A percentile compares a stretch with the other conserved stretches of the same genome.
Conservation (phyloP, 2,888 invertebrate genomes). For the Drosophila austrosaltans region DNA sequence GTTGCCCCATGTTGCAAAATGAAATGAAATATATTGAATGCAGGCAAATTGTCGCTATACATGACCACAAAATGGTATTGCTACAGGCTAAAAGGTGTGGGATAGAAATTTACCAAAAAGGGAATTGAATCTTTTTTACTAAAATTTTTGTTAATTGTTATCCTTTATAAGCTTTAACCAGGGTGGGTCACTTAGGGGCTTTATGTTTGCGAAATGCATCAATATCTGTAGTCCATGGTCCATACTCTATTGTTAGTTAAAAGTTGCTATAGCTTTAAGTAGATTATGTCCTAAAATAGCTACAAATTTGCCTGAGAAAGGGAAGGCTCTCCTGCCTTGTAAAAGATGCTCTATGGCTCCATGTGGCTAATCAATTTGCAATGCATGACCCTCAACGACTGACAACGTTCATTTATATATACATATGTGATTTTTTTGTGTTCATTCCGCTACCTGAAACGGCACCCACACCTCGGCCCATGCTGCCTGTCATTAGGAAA, state of each 20-base stretch:
- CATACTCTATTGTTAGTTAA: too few species aligned
- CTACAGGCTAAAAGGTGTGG: not conserved
- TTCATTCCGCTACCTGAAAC: not conserved
- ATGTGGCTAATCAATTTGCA: constrained; percentile 70
- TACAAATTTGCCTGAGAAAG: not conserved
- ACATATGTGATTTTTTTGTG: not conserved
- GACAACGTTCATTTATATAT: constrained; percentile 3
- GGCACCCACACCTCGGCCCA: not conserved
- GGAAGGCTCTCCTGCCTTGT: not conserved
- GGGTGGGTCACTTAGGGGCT: too few species aligned
- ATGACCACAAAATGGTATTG: constrained; percentile 53
- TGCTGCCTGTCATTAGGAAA: constrained; percentile 12
- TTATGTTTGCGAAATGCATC: too few species aligned
- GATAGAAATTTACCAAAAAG: not conserved
- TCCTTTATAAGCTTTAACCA: too few species aligned
- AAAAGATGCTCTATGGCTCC: constrained; percentile 27
- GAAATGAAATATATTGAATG: constrained; percentile 44
- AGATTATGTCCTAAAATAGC: not conserved
- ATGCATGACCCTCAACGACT: constrained; percentile 33
- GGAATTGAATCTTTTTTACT: too few species aligned
- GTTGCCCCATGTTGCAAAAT: constrained; percentile 48
- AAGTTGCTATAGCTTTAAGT: not conserved
- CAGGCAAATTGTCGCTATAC: constrained; percentile 35
- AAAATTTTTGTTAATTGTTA: too few species aligned
- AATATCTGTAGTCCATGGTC: too few species aligned